Percentiles rank a stretch among this genome's conserved stretches.
Evolutionary conservation across 2,113 vertebrate genomes (phyloP).

Genomic region (Heterotilapia buettikoferi): DNA sequence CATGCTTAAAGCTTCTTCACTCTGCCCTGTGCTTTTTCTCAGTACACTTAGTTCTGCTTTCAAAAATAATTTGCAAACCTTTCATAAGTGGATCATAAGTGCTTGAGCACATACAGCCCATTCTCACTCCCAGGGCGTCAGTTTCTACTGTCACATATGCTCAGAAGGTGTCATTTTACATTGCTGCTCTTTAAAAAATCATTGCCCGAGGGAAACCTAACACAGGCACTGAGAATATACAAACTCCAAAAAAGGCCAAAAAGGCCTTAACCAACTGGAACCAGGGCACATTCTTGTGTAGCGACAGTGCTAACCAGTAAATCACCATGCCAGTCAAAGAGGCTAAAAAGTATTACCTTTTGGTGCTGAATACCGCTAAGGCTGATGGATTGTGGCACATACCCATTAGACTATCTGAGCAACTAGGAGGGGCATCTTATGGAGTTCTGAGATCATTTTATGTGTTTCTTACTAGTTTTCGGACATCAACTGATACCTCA

Average conservation of each 20-base stretch:
- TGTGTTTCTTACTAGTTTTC: background rate
- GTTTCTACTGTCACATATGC: background rate
- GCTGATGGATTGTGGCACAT: too few relatives aligned
- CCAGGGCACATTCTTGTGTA: background rate
- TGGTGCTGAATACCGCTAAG: background rate
- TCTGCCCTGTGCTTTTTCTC: background rate
- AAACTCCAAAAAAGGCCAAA: background rate
- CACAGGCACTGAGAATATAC: background rate
- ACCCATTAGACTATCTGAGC: too few relatives aligned
- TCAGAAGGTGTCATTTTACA: background rate
- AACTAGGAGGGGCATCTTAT: too few relatives aligned
- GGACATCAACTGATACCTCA: background rate
- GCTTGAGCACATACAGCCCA: background rate
- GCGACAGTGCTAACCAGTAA: background rate
- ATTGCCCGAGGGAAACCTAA: background rate
- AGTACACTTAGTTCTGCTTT: background rate
- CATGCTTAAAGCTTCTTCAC: background rate
- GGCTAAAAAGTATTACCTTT: background rate
- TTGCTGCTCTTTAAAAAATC: background rate
- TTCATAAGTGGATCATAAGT: background rate
- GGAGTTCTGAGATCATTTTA: background rate
- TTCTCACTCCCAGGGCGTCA: background rate
- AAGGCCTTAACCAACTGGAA: background rate
- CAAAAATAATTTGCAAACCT: background rate
- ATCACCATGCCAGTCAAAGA: background rate